phyloP scores from a whole-genome alignment of 2,113 vertebrate species.

The Heterotis niloticus region DNA sequence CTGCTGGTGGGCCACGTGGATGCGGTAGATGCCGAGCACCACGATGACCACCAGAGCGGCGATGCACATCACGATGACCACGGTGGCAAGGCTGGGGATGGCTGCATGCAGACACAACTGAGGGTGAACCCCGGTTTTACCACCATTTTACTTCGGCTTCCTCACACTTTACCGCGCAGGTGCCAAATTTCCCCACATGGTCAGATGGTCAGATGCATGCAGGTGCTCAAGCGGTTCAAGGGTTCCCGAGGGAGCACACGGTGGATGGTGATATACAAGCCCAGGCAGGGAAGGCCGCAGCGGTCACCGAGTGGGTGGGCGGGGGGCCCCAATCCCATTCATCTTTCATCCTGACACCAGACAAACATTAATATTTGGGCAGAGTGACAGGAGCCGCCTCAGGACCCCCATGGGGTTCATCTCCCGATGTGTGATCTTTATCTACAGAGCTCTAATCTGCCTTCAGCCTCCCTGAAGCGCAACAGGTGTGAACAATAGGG shows the following conservation, averaged over 20 bases:
- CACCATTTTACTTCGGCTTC: neutral
- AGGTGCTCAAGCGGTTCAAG: no score
- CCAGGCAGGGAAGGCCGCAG: neutral
- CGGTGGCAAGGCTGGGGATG: conserved; percentile 76
- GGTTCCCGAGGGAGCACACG: no score
- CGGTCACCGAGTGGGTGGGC: neutral
- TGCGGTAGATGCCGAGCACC: conserved; percentile 78
- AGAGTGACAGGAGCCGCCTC: neutral
- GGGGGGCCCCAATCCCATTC: neutral
- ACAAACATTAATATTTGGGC: neutral
- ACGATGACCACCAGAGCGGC: conserved; percentile 77
- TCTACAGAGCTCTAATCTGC: neutral
- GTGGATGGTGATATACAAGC: no score
- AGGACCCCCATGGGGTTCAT: neutral
- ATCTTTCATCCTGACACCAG: neutral
- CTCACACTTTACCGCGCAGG: neutral
- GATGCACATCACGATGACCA: conserved; percentile 80
- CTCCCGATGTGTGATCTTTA: neutral
- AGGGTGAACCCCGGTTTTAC: neutral
- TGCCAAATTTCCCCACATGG: no score
- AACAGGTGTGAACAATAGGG: neutral
- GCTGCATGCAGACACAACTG: conserved; percentile 57
- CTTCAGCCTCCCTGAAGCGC: neutral
- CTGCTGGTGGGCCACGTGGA: conserved; percentile 74
- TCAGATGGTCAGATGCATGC: no score